Conservation (phyloP, 2,888 invertebrate genomes). For the Chorisops tibialis region DNA sequence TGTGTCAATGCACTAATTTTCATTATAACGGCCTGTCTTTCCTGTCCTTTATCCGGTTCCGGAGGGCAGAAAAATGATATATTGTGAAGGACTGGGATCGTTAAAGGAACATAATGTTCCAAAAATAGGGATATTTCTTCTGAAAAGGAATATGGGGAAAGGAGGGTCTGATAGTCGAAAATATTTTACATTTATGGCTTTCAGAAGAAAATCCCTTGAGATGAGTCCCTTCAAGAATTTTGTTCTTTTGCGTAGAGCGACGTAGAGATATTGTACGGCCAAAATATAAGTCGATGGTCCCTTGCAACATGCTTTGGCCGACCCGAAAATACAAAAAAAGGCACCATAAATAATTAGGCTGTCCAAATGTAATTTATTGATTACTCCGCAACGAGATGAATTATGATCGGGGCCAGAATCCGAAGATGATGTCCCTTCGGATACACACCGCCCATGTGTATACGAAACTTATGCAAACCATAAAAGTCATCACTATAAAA, state of each 20-base stretch:
- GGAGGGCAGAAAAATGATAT: background rate
- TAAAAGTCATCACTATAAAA: too few species aligned
- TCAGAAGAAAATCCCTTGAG: background rate
- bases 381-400: constrained; percentile 1
- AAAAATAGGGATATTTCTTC: background rate
- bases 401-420: background rate
- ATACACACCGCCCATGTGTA: too few species aligned
- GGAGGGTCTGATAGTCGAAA: too few species aligned
- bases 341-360: constrained; percentile 2
- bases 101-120: background rate
- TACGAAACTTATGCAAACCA: too few species aligned
- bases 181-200: background rate
- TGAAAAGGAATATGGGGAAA: background rate
- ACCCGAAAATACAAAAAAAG: background rate
- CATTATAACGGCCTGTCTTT: background rate
- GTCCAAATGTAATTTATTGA: constrained; percentile 13
- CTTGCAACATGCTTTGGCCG: background rate
- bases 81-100: background rate
- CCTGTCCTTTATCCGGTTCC: background rate
- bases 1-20: constrained; percentile 17
- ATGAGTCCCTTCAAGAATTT: background rate
- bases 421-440: too few species aligned
- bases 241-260: background rate
- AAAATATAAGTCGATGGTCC: too few species aligned
- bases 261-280: too few species aligned